These are phyloP conservation scores for Nixonia krombeini DNA, from an alignment of 1,140 invertebrate genomes.

Conservation along the genomic window DNA sequence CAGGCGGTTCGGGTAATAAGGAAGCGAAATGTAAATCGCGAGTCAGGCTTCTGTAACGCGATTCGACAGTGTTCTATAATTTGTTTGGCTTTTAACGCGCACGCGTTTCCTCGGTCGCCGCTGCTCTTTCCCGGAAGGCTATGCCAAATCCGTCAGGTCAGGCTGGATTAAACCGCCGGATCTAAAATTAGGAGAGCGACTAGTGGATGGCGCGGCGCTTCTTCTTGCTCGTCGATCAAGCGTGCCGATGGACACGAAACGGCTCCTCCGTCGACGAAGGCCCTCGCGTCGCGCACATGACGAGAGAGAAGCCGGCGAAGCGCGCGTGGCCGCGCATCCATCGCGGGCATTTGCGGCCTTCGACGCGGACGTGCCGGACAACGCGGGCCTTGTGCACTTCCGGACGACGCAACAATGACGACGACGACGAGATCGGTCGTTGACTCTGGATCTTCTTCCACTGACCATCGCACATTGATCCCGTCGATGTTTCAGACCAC, in stretches of 20 bases:
- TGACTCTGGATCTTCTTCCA: background rate
- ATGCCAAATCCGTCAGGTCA: slow-evolving; percentile 21
- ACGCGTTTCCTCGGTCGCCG: no score
- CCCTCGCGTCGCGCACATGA: no score
- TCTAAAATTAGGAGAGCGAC: slow-evolving; percentile 22
- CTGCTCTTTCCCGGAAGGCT: slow-evolving; percentile 20
- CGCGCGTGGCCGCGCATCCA: background rate
- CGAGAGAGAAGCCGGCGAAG: background rate
- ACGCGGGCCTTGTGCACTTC: slow-evolving; percentile 5
- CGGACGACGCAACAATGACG: background rate
- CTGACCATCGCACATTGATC: no score
- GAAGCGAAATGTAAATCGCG: no score
- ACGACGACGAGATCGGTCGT: slow-evolving; percentile 4
- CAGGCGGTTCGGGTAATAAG: no score
- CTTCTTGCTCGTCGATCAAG: slow-evolving; percentile 13
- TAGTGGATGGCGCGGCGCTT: slow-evolving; percentile 7
- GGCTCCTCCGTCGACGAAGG: background rate
- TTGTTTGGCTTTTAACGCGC: slow-evolving; percentile 9
- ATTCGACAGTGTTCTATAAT: no score
- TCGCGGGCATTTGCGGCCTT: background rate
- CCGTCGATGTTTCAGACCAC: no score
- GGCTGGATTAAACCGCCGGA: slow-evolving; percentile 12
- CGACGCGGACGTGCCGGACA: background rate
- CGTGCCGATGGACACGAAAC: slow-evolving; percentile 5
- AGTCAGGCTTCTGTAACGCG: no score